A percentile compares a stretch with the other conserved stretches of the same genome.
phyloP scores from a whole-genome alignment of 2,113 vertebrate genomes.

The Hippocampus zosterae region DNA sequence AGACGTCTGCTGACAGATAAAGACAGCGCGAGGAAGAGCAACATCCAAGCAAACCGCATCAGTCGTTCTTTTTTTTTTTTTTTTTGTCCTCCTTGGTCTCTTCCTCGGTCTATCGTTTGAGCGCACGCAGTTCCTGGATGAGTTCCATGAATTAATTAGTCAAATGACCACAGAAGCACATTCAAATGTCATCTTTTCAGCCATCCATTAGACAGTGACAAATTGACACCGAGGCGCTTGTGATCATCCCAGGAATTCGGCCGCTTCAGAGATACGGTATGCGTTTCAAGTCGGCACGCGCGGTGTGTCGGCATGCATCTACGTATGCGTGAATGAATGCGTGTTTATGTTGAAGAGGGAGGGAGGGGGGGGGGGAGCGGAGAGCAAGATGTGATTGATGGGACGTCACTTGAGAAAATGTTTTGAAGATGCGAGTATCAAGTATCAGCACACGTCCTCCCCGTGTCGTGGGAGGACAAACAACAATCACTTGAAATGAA shows the following conservation, averaged over 20 bases:
- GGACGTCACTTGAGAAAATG: conserved; percentile 39
- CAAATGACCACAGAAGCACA: neutral
- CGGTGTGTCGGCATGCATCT: too few species aligned
- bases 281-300: too few species aligned
- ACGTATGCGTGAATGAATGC: neutral
- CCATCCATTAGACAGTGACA: neutral
- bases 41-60: neutral
- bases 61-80: neutral
- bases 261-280: too few species aligned
- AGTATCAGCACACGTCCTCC: neutral
- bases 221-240: neutral
- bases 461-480: conserved; percentile 36
- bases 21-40: neutral
- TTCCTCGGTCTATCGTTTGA: neutral
- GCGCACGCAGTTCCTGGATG: neutral
- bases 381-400: conserved; percentile 48
- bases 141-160: neutral
- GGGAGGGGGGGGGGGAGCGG: conserved; percentile 15
- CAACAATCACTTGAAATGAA: conserved; percentile 37
- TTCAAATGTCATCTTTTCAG: neutral
- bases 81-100: neutral
- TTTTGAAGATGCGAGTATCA: conserved; percentile 34
- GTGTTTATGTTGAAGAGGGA: neutral
- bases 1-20: neutral
- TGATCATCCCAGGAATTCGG: neutral